phyloP scores from a whole-genome alignment of 1,140 invertebrate genomes.

The Gryon sp. region DNA sequence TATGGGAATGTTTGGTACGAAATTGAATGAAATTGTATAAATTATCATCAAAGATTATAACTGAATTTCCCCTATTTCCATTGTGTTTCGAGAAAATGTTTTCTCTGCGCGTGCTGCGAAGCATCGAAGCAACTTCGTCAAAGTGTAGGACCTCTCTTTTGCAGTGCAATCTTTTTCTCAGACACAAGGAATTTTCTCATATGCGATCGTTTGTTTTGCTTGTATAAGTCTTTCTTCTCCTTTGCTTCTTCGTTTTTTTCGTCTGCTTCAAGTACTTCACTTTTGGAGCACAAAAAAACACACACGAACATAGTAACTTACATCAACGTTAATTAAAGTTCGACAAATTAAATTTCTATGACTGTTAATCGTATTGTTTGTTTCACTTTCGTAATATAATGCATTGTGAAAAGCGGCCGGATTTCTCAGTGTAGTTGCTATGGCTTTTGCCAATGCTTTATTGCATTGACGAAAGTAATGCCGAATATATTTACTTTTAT shows the following conservation, averaged over 20 bases:
- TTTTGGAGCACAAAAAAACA: too few relatives aligned
- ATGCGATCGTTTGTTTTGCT: slow-evolving; percentile 4
- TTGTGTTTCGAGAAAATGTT: slow-evolving; percentile 36
- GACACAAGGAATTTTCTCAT: slow-evolving; percentile 18
- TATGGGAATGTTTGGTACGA: slow-evolving; percentile 10
- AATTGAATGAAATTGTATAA: slow-evolving; percentile 45
- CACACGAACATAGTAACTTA: slow-evolving; percentile 12
- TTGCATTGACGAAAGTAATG: slow-evolving; percentile 26
- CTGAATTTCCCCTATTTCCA: slow-evolving; percentile 37
- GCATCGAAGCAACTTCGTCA: slow-evolving; percentile 12
- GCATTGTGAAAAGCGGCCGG: slow-evolving; percentile 17
- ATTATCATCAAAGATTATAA: slow-evolving; percentile 48
- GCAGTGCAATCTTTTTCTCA: slow-evolving; percentile 27
- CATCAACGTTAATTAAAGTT: slow-evolving; percentile 43
- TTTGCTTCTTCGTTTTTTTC: not conserved
- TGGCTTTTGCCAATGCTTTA: slow-evolving; percentile 15
- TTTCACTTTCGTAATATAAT: slow-evolving; percentile 47
- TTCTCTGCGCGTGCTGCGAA: slow-evolving; percentile 5
- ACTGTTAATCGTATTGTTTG: slow-evolving; percentile 41
- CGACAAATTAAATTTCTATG: slow-evolving; percentile 30
- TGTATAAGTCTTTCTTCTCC: not conserved
- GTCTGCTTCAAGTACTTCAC: too few relatives aligned
- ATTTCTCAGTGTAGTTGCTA: slow-evolving; percentile 22
- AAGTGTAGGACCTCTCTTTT: slow-evolving; percentile 12
- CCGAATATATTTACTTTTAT: slow-evolving; percentile 5